Evolutionary conservation across 2,888 invertebrate species (phyloP).

Genomic region (Tipula unca): DNA sequence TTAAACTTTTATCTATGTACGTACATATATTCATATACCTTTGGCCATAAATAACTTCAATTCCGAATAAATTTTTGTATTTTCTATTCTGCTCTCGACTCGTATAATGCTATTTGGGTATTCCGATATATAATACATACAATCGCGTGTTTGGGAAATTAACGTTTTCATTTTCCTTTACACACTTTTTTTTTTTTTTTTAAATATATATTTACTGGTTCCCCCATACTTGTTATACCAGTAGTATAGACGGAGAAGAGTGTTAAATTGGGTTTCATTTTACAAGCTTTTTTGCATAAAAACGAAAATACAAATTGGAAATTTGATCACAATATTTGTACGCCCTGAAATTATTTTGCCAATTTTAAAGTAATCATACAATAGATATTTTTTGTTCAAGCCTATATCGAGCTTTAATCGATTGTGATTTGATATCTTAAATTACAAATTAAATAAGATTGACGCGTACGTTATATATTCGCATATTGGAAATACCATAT

Average conservation of each 20-base stretch:
- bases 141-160: slow-evolving; percentile 2
- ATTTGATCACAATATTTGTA: too few species aligned
- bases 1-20: neutral
- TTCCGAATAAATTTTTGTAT: neutral
- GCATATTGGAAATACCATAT: neutral
- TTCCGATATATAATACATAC: neutral
- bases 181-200: neutral
- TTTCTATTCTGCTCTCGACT: neutral
- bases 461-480: too few species aligned
- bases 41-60: neutral
- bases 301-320: neutral
- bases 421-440: neutral
- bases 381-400: neutral
- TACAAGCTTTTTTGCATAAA: neutral
- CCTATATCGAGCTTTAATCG: neutral
- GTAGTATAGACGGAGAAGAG: neutral
- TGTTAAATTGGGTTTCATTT: neutral
- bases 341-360: neutral
- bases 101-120: neutral
- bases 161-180: neutral
- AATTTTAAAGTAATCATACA: neutral
- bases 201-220: neutral
- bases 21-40: neutral
- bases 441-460: neutral
- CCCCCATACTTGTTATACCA: neutral